phyloP scores from a whole-genome alignment of 2,888 invertebrate genomes.

The Melanargia galathea region DNA sequence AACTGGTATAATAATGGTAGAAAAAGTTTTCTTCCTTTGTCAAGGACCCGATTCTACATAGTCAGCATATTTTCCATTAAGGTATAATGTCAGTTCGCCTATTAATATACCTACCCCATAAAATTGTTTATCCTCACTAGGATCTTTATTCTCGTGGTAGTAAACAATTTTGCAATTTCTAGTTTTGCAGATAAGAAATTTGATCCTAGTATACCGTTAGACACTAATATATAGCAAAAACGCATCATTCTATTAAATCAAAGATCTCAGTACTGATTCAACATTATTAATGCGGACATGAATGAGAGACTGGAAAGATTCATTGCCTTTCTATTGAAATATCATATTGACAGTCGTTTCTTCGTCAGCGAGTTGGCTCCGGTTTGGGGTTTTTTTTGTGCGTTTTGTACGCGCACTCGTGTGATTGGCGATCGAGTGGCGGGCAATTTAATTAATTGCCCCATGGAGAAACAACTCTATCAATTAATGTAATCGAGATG shows the following conservation, averaged over 20 bases:
- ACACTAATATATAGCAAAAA: neutral
- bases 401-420: constrained; percentile 47
- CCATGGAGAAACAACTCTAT: constrained; percentile 60
- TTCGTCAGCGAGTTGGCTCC: neutral
- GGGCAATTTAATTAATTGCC: constrained; percentile 63
- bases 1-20: too few species aligned
- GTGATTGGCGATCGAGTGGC: constrained; percentile 43
- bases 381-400: constrained; percentile 11
- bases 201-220: neutral
- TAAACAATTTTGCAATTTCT: neutral
- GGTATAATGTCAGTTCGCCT: too few species aligned
- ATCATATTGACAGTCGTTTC: constrained; percentile 56
- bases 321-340: constrained; percentile 55
- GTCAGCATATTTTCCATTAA: too few species aligned
- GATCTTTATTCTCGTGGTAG: neutral
- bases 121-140: too few species aligned
- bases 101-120: too few species aligned
- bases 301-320: constrained; percentile 24
- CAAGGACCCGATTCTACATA: too few species aligned
- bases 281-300: constrained; percentile 6
- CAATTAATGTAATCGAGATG: constrained; percentile 65
- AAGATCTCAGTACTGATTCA: constrained; percentile 8
- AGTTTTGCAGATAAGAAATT: neutral
- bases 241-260: constrained; percentile 7
- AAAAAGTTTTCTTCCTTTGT: too few species aligned